Conservation (phyloP, 2,888 invertebrate species). For the Chrysolina americana region DNA sequence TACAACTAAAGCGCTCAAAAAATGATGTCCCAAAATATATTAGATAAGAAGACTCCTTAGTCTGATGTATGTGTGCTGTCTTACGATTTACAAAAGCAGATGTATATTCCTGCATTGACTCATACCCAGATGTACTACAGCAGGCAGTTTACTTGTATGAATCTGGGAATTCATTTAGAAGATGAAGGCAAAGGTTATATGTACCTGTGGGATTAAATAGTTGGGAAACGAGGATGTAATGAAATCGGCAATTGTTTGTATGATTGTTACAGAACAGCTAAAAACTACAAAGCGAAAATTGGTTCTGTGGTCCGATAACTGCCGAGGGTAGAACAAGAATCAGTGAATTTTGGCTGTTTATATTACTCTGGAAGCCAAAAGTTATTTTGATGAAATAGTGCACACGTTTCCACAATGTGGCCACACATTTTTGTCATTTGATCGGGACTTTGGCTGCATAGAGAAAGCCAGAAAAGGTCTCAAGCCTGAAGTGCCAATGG, state of each 20-base stretch:
- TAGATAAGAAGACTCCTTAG: neutral
- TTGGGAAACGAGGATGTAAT: constrained; percentile 22
- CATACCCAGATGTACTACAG: neutral
- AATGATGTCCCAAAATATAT: neutral
- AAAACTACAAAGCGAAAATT: constrained; percentile 16
- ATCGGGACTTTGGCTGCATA: constrained; percentile 25
- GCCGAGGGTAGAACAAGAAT: neutral
- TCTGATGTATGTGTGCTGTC: constrained; percentile 11
- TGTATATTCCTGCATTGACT: constrained; percentile 16
- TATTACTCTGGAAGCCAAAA: constrained; percentile 19
- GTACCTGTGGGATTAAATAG: constrained; percentile 13
- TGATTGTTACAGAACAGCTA: neutral
- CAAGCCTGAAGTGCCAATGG: neutral
- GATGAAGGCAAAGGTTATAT: constrained; percentile 19
- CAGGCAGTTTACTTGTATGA: constrained; percentile 5
- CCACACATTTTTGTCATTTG: constrained; percentile 24
- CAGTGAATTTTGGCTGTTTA: constrained; percentile 1
- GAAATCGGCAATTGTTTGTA: constrained; percentile 26
- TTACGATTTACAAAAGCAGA: neutral
- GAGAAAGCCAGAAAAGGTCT: constrained; percentile 10
- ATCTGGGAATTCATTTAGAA: constrained; percentile 28
- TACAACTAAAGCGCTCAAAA: constrained; percentile 20
- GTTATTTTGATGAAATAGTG: constrained; percentile 24
- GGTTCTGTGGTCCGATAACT: constrained; percentile 5
- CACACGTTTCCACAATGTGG: constrained; percentile 26